Conservation (phyloP, 1,140 invertebrate genomes). For the Halesus radiatus region DNA sequence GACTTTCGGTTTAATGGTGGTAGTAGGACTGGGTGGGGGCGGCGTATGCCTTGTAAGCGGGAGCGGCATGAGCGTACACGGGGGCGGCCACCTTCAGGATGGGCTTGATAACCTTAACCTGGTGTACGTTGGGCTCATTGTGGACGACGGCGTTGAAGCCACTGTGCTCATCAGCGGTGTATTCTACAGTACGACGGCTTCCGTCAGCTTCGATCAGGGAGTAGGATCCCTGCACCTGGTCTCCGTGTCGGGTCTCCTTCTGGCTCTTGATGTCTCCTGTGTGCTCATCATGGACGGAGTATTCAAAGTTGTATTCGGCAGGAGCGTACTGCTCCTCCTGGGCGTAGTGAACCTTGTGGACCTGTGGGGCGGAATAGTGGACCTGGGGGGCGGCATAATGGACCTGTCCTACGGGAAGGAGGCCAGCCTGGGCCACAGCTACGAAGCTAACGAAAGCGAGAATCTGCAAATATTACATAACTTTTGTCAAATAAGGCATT, state of each 20-base stretch:
- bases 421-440: constrained; percentile 47
- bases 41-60: too few species aligned
- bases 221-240: constrained; percentile 73
- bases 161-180: constrained; percentile 79
- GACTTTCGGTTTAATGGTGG: constrained; percentile 44
- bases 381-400: constrained; percentile 50
- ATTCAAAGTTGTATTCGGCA: constrained; percentile 70
- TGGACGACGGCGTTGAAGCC: constrained; percentile 80
- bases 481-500: background rate
- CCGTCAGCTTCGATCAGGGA: constrained; percentile 77
- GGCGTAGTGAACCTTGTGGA: constrained; percentile 58
- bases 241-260: constrained; percentile 73
- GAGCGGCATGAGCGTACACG: constrained; percentile 51
- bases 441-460: constrained; percentile 51
- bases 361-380: constrained; percentile 62
- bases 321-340: constrained; percentile 60
- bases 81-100: constrained; percentile 60
- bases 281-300: constrained; percentile 70
- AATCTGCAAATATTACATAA: constrained; percentile 38
- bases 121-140: constrained; percentile 69
- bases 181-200: constrained; percentile 78
- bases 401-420: constrained; percentile 59
- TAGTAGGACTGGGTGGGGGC: constrained; percentile 56
- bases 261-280: constrained; percentile 76
- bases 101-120: constrained; percentile 59